phyloP scores from a whole-genome alignment of 2,797 vertebrate genomes.

The Numenius phaeopus region DNA sequence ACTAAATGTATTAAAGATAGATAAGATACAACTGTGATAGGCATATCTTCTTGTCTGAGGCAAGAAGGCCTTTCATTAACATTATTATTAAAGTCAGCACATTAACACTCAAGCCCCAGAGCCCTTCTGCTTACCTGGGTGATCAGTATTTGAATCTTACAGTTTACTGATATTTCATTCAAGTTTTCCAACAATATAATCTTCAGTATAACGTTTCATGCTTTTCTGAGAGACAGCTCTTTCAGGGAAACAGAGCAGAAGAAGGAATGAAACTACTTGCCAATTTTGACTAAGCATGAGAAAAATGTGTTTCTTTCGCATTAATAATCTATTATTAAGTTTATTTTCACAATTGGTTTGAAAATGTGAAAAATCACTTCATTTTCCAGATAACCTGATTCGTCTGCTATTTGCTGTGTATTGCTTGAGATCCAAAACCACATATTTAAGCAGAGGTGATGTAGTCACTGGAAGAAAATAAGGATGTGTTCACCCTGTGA shows the following conservation, averaged over 20 bases:
- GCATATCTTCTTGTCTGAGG: conserved; percentile 27
- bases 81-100: not conserved
- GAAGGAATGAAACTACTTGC: not conserved
- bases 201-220: not conserved
- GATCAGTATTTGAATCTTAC: not conserved
- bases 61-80: conserved; percentile 25
- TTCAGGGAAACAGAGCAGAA: not conserved
- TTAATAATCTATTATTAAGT: not conserved
- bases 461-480: not conserved
- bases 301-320: not conserved
- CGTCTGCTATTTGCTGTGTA: not conserved
- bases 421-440: not conserved
- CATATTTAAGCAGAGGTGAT: not conserved
- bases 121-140: not conserved
- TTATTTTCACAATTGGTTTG: not conserved
- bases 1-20: conserved; percentile 66
- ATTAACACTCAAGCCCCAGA: not conserved
- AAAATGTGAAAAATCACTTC: not conserved
- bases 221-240: not conserved
- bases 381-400: not conserved
- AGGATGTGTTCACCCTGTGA: not conserved
- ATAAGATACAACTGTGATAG: conserved; percentile 29
- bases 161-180: not conserved
- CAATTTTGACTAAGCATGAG: not conserved
- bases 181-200: not conserved